Conservation (phyloP, 2,888 invertebrate genomes). For the Tridacna crocea region DNA sequence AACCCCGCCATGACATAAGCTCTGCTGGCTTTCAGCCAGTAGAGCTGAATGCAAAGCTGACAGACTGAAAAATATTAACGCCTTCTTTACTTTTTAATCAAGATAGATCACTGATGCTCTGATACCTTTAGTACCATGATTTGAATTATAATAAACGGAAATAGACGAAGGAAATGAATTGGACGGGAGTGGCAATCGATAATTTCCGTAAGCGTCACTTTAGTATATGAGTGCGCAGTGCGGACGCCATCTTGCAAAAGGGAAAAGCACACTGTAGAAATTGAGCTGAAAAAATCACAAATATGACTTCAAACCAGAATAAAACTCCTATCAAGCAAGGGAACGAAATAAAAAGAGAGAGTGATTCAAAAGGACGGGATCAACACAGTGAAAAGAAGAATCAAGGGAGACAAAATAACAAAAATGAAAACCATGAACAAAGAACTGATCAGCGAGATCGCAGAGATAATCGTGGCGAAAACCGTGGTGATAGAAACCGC, state of each 20-base stretch:
- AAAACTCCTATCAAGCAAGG: conserved; percentile 33
- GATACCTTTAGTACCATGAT: too few relatives aligned
- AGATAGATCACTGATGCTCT: too few relatives aligned
- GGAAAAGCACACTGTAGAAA: not conserved
- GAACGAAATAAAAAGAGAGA: conserved; percentile 18
- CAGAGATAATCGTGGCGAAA: not conserved
- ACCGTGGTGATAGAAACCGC: conserved; percentile 32
- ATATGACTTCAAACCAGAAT: conserved; percentile 44
- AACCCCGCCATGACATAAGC: too few relatives aligned
- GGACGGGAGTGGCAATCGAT: not conserved
- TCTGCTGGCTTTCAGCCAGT: too few relatives aligned
- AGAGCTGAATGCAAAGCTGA: too few relatives aligned
- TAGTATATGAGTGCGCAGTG: not conserved
- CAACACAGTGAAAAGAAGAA: conserved; percentile 29
- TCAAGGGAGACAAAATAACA: conserved; percentile 34
- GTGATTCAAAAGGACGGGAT: conserved; percentile 24
- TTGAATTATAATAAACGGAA: too few relatives aligned
- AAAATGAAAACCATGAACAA: conserved; percentile 13
- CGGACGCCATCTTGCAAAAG: conserved; percentile 19
- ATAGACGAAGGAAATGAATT: not conserved
- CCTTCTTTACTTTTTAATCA: too few relatives aligned
- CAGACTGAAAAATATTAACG: too few relatives aligned
- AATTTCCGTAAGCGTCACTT: conserved; percentile 7
- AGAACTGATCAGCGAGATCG: conserved; percentile 1
- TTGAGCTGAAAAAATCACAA: not conserved